Percentiles rank a stretch among this genome's conserved stretches.
Conservation (phyloP, 2,888 invertebrate species). For the Drosophila gaucha region DNA sequence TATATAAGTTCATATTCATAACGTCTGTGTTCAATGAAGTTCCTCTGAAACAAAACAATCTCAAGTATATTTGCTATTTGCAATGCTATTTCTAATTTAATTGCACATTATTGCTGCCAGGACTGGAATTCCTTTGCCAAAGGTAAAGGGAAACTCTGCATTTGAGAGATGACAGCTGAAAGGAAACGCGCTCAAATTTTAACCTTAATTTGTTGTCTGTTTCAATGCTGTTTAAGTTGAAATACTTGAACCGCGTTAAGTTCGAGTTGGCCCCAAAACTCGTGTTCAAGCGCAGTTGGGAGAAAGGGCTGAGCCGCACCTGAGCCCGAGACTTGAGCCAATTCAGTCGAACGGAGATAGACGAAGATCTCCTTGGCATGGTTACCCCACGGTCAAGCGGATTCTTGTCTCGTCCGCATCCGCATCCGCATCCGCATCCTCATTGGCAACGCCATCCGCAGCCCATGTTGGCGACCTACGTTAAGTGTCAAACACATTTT, state of each 20-base stretch:
- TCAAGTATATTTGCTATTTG: no score
- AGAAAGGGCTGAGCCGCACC: slow-evolving; percentile 3
- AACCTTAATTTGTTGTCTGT: background rate
- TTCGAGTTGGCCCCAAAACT: slow-evolving; percentile 40
- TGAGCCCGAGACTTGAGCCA: no score
- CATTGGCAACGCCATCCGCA: no score
- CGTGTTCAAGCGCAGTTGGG: slow-evolving; percentile 50
- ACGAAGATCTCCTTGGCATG: background rate
- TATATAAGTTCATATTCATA: background rate
- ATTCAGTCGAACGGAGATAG: slow-evolving; percentile 2
- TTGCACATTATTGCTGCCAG: no score
- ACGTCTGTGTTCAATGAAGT: no score
- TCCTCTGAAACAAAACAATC: no score
- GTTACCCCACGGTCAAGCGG: slow-evolving; percentile 49
- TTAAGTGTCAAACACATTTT: slow-evolving; percentile 78
- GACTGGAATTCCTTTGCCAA: no score
- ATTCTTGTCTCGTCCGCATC: slow-evolving; percentile 29
- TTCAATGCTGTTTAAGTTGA: background rate
- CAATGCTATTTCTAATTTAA: no score
- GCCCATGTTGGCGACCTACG: slow-evolving; percentile 65
- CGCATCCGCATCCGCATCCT: slow-evolving; percentile 2
- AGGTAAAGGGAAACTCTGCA: background rate
- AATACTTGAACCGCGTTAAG: slow-evolving; percentile 1
- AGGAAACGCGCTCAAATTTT: background rate
- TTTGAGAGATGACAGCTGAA: background rate